Base-by-base conservation (phyloP, 2,888 invertebrate genomes). In the Orchestes rusci region DNA sequence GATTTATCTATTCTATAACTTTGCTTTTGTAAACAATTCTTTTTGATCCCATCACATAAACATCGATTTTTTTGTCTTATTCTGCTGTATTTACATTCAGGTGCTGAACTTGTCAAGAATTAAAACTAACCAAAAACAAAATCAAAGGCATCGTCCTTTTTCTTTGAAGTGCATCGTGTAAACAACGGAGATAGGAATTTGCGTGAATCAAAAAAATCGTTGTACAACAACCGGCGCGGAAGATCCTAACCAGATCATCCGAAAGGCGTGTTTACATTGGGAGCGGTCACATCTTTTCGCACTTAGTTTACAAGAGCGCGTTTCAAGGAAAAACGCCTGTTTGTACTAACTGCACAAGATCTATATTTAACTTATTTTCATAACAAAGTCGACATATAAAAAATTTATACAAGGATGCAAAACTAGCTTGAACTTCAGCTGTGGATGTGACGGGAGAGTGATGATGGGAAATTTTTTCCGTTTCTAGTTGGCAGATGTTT, bases 261-360 rank as follows among this genome's bases (percentile, higher is more conserved):
- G 32, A 41, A 41, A 37, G 49, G 48, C 46, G 31, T 65, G 63
- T 64, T 65, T 65, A 63, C 53, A 56, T 54, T 56, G 51, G 57
- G 57, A 53, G 55, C 60, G 62, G 61, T 64, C 64, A 62, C 63
- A 64, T 63, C 60, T 63, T 60, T 63, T 64, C 62, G 57, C 63
- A 62, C 62, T 59, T 61, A 61, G 59, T 60, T 64, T 59, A 61
- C 57, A 39, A 55, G 57, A 61, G 60, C 59, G 58, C 57, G 59
- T 23, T 61, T 65, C 63, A 60, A 58, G 58, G 60, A 62, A 62
- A 60, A 30, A 58, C 59, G 57, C 35, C 32, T 43, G 37, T 37
- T 39, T 30, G 37, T 33, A 39, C 28, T 16, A 16, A 36, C 36
- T 20, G 13, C 45, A 39, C 38, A 47, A 19, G 39, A 36, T 45